A percentile compares a stretch with the other conserved stretches of the same genome.
Conservation (phyloP, 2,113 vertebrate genomes). For the Cheilinus undulatus region DNA sequence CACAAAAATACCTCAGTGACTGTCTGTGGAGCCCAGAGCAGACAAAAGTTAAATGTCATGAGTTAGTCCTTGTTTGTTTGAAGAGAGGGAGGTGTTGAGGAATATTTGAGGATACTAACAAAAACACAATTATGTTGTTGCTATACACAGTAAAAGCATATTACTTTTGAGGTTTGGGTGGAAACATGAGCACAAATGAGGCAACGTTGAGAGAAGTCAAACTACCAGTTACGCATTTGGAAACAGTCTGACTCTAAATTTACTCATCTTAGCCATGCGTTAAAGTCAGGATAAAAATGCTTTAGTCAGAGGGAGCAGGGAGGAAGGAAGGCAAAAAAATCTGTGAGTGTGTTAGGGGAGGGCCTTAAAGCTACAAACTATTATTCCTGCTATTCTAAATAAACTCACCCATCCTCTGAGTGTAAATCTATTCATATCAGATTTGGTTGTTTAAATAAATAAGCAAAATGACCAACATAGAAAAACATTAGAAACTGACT, state of each 20-base stretch:
- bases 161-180: constrained; percentile 63
- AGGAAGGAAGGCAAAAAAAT: too few species aligned
- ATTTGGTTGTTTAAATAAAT: too few species aligned
- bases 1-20: constrained; percentile 43
- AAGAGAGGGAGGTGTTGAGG: constrained; percentile 16
- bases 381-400: too few species aligned
- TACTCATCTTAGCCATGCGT: constrained; percentile 45
- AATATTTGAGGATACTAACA: constrained; percentile 48
- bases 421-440: too few species aligned
- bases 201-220: constrained; percentile 60
- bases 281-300: constrained; percentile 55
- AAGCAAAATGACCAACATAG: too few species aligned
- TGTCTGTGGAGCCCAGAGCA: constrained; percentile 26
- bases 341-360: too few species aligned
- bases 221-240: constrained; percentile 71
- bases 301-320: constrained; percentile 47
- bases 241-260: constrained; percentile 71
- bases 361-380: constrained; percentile 22
- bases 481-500: too few species aligned
- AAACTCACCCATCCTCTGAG: too few species aligned
- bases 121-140: constrained; percentile 50
- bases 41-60: constrained; percentile 27
- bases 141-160: constrained; percentile 47
- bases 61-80: constrained; percentile 32
- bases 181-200: constrained; percentile 66